Evolutionary conservation across 2,888 invertebrate species (phyloP).

Genomic region (Malthinus seriepunctatus): DNA sequence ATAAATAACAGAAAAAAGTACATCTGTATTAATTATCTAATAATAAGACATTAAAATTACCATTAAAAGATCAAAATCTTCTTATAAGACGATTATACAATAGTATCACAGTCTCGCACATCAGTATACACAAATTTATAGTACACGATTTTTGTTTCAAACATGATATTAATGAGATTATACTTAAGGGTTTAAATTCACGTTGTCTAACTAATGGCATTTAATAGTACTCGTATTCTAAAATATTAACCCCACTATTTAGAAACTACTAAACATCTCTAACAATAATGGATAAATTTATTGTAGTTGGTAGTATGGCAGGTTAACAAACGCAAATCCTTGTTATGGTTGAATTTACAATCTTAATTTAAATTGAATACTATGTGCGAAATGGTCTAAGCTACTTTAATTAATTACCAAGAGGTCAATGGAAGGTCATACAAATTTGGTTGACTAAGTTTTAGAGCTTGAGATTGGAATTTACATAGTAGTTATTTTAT

Average conservation of each 20-base stretch:
- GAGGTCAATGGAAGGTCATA: constrained; percentile 27
- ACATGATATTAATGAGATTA: too few species aligned
- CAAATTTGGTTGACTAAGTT: constrained; percentile 15
- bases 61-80: too few species aligned
- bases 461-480: constrained; percentile 9
- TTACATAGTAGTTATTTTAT: constrained; percentile 4
- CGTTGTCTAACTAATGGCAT: too few species aligned
- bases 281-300: constrained; percentile 19
- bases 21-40: too few species aligned
- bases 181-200: too few species aligned
- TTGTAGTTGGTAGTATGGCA: constrained; percentile 21
- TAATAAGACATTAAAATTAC: too few species aligned
- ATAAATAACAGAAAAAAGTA: too few species aligned
- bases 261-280: constrained; percentile 3
- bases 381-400: constrained; percentile 22
- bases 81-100: too few species aligned
- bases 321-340: constrained; percentile 37
- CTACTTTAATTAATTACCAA: constrained; percentile 28
- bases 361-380: constrained; percentile 40
- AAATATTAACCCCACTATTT: not conserved
- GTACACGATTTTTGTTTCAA: too few species aligned
- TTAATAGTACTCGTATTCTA: not conserved
- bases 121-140: too few species aligned
- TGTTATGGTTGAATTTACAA: constrained; percentile 38
- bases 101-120: too few species aligned